Evolutionary conservation across 2,888 invertebrate species (phyloP).

Genomic region (Cistogaster globosa): DNA sequence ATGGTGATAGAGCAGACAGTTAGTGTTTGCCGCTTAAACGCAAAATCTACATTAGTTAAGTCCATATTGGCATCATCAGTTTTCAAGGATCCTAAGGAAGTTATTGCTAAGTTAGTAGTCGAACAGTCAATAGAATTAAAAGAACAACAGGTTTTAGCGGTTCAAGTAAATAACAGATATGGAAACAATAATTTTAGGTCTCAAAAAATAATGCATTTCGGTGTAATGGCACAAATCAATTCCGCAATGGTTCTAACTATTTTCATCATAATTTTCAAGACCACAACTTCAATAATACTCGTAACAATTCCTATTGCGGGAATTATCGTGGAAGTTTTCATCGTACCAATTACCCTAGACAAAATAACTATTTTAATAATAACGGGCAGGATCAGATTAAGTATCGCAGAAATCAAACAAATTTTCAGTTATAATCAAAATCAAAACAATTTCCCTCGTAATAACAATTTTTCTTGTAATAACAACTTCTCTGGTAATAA

Average conservation of each 20-base stretch:
- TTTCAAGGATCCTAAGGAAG: constrained; percentile 12
- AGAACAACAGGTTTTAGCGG: constrained; percentile 8
- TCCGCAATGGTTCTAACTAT: too few species aligned
- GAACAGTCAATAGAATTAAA: constrained; percentile 17
- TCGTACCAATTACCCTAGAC: background rate
- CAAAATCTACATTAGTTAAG: constrained; percentile 9
- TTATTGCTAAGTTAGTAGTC: constrained; percentile 8
- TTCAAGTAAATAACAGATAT: background rate
- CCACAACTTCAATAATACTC: background rate
- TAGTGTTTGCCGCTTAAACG: background rate
- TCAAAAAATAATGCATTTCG: too few species aligned
- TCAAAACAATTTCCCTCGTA: too few species aligned
- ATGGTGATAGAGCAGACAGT: constrained; percentile 17
- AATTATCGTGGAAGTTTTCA: background rate
- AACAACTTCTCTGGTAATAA: too few species aligned
- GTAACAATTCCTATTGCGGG: background rate
- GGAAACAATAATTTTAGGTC: too few species aligned
- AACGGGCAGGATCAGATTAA: background rate
- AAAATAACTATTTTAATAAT: background rate
- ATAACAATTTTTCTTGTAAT: too few species aligned
- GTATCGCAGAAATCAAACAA: background rate
- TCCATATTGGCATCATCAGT: constrained; percentile 3
- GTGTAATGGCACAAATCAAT: too few species aligned
- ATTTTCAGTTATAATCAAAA: background rate
- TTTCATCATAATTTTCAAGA: background rate